A percentile compares a stretch with the other conserved stretches of the same genome.
Evolutionary conservation across 2,113 vertebrate species (phyloP).

Genomic region (Sinosuthora webbiana): DNA sequence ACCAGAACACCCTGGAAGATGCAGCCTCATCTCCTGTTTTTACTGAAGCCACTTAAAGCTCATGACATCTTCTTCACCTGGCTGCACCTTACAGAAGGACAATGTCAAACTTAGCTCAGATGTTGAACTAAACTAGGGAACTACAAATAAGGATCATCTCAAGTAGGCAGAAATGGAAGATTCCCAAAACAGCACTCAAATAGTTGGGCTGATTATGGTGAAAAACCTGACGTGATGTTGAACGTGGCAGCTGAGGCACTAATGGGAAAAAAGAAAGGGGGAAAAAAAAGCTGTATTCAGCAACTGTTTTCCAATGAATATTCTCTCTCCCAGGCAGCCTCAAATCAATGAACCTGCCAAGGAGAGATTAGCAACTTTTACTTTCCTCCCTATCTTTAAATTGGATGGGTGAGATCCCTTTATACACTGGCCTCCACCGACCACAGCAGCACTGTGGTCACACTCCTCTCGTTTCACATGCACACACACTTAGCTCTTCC

Average conservation of each 20-base stretch:
- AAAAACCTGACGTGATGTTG: background rate
- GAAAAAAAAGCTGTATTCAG: background rate
- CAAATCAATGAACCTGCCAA: background rate
- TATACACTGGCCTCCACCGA: background rate
- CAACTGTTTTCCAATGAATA: background rate
- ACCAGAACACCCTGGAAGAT: background rate
- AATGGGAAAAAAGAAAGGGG: fast-evolving
- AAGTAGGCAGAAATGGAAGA: background rate
- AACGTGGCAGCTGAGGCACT: background rate
- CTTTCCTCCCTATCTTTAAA: background rate
- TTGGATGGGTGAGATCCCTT: background rate
- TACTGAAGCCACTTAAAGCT: background rate
- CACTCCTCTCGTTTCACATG: fast-evolving
- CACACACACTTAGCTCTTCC: background rate
- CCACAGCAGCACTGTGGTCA: no score
- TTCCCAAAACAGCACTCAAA: background rate
- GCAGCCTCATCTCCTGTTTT: background rate
- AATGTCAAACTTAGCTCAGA: background rate
- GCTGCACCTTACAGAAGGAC: background rate
- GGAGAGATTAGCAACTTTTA: background rate
- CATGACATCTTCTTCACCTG: background rate
- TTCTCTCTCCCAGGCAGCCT: background rate
- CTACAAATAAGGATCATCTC: background rate
- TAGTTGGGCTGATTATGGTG: background rate
- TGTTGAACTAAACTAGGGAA: background rate